These are phyloP conservation scores for Origma solitaria DNA, from an alignment of 2,113 vertebrate genomes.

Conservation along the genomic window DNA sequence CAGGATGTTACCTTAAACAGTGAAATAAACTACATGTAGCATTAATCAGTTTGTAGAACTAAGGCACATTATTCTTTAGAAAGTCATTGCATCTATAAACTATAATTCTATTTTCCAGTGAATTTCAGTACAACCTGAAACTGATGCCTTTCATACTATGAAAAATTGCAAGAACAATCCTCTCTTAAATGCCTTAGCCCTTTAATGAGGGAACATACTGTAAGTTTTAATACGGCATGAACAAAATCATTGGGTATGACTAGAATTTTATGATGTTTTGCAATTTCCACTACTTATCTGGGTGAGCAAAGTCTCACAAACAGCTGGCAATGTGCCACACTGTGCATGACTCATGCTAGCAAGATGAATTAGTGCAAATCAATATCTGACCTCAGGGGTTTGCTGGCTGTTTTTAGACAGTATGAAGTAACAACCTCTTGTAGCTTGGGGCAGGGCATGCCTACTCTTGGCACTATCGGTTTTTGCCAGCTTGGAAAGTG, in stretches of 20 bases:
- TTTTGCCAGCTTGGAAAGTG: constrained; percentile 17
- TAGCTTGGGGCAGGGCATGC: neutral
- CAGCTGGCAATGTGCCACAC: neutral
- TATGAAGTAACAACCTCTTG: neutral
- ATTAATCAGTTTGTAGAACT: neutral
- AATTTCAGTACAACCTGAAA: neutral
- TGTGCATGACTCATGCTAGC: neutral
- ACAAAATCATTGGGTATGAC: neutral
- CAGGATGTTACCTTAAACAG: neutral
- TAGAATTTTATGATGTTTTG: neutral
- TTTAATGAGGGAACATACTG: neutral
- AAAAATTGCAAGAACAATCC: neutral
- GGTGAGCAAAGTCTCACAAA: neutral
- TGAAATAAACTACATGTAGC: neutral
- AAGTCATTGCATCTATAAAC: neutral
- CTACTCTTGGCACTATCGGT: neutral
- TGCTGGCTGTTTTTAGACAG: neutral
- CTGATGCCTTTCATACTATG: neutral
- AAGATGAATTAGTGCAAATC: neutral
- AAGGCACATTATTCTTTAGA: neutral
- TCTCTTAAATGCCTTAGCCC: neutral
- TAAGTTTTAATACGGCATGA: neutral
- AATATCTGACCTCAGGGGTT: neutral
- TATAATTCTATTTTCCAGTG: neutral
- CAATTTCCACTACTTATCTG: neutral